Base-by-base conservation (phyloP, 2,888 invertebrate genomes). In the Lochmaea capreae region DNA sequence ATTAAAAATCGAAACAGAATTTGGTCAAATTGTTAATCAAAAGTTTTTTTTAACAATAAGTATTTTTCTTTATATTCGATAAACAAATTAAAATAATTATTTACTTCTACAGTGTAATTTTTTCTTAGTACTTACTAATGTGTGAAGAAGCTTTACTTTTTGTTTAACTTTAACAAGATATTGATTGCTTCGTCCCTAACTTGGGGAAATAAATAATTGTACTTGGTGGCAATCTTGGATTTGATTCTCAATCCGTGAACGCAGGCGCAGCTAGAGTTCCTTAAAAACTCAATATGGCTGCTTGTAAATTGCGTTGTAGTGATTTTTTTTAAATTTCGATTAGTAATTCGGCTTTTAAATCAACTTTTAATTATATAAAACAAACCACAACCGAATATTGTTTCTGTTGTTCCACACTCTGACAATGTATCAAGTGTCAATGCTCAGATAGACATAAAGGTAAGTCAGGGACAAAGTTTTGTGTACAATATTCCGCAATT, bases 101-200 rank as follows among this genome's bases (percentile, higher is more conserved):
- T 11, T 46, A n/a, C n/a, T 52, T 52, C 52, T 52, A 52, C 52
- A 16, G 52, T 52, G 52, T 52, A 52, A 52, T 52, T 52, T 52
- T 52, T 52, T 16, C 14, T 12, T 52, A 52, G 52, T 52, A n/a
- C 14, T 52, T 52, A 52, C 52, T 52, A 52, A 52, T 52, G 52
- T 52, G 52, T 52, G 52, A 52, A n/a, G 5, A 52, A 52, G 52
- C 52, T 5, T 52, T 52, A 8, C 0, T 3, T 52, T 52, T 52
- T 52, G 22, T 52, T 39, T 9, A 26, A 14, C 11, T 49, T 49
- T n/a, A 52, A 52, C 12, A 49, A n/a, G 8, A 14, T 49, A 14
- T 11, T n/a, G 11, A 11, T n/a, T 49, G 49, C 16, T 52, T 16
- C 16, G 14, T 14, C 16, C 16, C 14, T n/a, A 6, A 52, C 52